Conservation (phyloP, 2,113 vertebrate genomes). For the Nipponia nippon region DNA sequence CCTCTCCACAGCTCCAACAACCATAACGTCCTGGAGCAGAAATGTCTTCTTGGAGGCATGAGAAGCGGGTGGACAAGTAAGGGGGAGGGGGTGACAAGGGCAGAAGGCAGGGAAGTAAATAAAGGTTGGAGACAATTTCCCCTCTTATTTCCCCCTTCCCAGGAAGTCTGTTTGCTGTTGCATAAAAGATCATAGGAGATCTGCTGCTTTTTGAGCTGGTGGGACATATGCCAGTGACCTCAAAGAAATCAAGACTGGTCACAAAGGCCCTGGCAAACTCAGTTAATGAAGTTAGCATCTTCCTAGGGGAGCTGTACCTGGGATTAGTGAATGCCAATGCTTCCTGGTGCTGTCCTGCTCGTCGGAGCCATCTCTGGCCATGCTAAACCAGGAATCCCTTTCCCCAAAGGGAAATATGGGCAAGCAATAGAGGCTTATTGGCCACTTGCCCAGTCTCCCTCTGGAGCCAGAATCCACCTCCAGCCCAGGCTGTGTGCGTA, state of each 20-base stretch:
- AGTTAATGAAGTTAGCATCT: not conserved
- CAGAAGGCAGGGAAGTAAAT: not conserved
- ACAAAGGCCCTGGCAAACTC: not conserved
- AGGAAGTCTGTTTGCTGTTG: not conserved
- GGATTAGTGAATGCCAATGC: not conserved
- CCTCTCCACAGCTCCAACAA: not conserved
- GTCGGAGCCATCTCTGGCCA: not conserved
- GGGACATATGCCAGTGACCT: not conserved
- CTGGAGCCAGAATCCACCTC: conserved; percentile 23
- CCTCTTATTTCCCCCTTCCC: not conserved
- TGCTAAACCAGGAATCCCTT: not conserved
- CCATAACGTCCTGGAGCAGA: not conserved
- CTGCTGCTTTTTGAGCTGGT: not conserved
- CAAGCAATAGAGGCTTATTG: not conserved
- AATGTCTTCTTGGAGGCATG: not conserved
- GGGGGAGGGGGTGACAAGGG: not conserved
- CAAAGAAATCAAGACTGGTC: not conserved
- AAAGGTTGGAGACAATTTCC: not conserved
- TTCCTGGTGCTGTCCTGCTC: not conserved
- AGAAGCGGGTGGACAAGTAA: not conserved
- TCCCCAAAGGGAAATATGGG: not conserved
- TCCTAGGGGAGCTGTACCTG: not conserved
- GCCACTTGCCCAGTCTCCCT: conserved; percentile 13
- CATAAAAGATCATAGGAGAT: not conserved
- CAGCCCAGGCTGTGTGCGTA: not conserved